A percentile compares a stretch with the other conserved stretches of the same genome.
Conservation (phyloP, 2,888 invertebrate species). For the Thelaira solivaga region DNA sequence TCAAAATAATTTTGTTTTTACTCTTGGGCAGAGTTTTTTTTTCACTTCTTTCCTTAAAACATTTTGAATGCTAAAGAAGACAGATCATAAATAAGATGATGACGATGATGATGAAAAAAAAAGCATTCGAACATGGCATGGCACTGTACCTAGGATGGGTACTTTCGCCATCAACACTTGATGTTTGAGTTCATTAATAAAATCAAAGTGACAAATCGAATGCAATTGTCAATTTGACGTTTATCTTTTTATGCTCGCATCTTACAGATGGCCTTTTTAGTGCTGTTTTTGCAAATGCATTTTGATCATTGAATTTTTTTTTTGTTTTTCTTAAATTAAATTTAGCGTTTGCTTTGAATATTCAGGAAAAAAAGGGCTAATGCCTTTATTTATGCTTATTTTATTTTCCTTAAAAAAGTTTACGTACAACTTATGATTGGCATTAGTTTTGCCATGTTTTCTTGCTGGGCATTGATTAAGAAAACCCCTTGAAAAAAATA, state of each 20-base stretch:
- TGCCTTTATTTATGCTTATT: conserved; percentile 38
- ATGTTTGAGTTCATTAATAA: conserved; percentile 59
- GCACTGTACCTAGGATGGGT: neutral
- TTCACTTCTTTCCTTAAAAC: conserved; percentile 26
- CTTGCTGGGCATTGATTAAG: neutral
- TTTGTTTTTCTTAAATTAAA: conserved; percentile 6
- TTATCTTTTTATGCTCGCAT: conserved; percentile 39
- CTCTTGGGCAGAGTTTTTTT: neutral
- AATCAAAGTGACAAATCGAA: conserved; percentile 62
- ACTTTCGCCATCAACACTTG: conserved; percentile 63
- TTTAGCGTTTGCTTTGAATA: conserved; percentile 1
- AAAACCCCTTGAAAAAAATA: conserved; percentile 8
- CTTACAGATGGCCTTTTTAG: conserved; percentile 31
- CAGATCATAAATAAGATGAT: conserved; percentile 56
- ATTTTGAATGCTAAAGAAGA: conserved; percentile 10
- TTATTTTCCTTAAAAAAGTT: conserved; percentile 8
- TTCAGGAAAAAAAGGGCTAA: conserved; percentile 42
- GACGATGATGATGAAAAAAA: conserved; percentile 10
- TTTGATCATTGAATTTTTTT: conserved; percentile 1
- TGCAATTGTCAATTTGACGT: conserved; percentile 61
- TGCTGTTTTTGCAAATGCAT: conserved; percentile 32
- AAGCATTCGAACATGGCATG: neutral
- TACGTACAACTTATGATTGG: conserved; percentile 55
- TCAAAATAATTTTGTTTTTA: conserved; percentile 1
- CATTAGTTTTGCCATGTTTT: conserved; percentile 39